Base-by-base conservation (phyloP, 2,113 vertebrate genomes). In the Columbina picui region DNA sequence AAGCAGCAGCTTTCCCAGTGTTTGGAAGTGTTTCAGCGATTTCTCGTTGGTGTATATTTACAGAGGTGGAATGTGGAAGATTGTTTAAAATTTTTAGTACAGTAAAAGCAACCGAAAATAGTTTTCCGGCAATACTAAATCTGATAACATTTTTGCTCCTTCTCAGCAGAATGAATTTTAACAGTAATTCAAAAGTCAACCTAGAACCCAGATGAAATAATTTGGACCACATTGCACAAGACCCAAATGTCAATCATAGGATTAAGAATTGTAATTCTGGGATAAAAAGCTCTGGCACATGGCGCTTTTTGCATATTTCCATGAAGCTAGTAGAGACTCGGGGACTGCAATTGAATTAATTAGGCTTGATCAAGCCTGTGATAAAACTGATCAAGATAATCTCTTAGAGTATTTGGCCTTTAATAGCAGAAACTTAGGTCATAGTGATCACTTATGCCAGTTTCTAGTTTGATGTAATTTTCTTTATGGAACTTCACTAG, bases 261-360 rank as follows among this genome's bases (percentile, higher is more conserved):
- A 77, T 67, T 92, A 90, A 90, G 85, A 85, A 30, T 41, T 93
- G 75, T 85, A 90, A 60, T 79, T 87, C 82, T 76, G 81, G 49
- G 22, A 65, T 89, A 49, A 82, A 87, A 56, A 75, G 16, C 15
- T 45, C 59, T 73, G 63, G 45, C 25, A 26, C 18, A 49, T 76
- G 34, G 67, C 60, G 61, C 63, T n/a, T 78, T 57, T 50, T 67
- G 10, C 18, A 9, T 67, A 34, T 76, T 79, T 64, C 41, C 22
- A 9, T 88, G 87, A 70, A 61, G 29, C n/a, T 68, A 43, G 53
- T 32, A 63, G 57, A 56, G 38, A 56, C 53, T 50, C 22, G 5
- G 17, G 59, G 68, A 26, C 63, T 84, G 26, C 45, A 74, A 36
- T 4, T 74, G 59, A 50, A 63, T 77, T 52, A 93, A 63, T 80